Base-by-base conservation (phyloP, 1,140 invertebrate genomes). In the Mya arenaria region DNA sequence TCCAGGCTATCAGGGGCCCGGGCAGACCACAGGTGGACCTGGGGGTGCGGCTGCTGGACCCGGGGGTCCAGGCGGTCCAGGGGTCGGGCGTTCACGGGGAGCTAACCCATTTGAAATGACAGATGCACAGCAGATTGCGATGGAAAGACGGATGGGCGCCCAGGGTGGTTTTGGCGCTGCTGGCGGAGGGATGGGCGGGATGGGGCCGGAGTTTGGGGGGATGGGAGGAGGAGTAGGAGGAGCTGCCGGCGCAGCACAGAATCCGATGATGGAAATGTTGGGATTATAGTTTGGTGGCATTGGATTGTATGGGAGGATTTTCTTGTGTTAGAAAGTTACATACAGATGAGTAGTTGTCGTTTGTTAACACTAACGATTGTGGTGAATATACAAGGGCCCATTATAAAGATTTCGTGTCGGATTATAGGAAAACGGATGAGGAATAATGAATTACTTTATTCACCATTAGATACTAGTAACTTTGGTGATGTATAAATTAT, bases 1-100 rank as follows among this genome's bases (percentile, higher is more conserved):
- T 65, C 79, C 79, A 15, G 79, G 79, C 13, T 82, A 82, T 44
- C 52, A 60, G 28, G 69, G 69, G 48, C 79, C 79, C n/a, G 68
- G 79, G 15, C 58, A 56, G 1, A 30, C 28, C 13, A 23, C 55
- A 34, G 55, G n/a, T 10, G 58, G 48, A 15, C 44, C 36, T 25
- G 30, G 55, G 15, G 60, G 41, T 1, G 39, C 23, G 15, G 5
- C 30, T 15, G 56, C 36, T 52, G 79, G 58, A 28, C 15, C 52
- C 4, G 30, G 56, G 10, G 75, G 44, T 19, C 60, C 60, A 19
- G 52, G 30, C 8, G 32, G 17, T 15, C 19, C 13, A 36, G 75
- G 23, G 56, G 39, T 63, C 23, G 30, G 17, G 17, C 28, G 41
- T 44, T n/a, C n/a, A n/a, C n/a, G n/a, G n/a, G n/a, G n/a, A n/a